Base-by-base conservation (phyloP, 2,888 invertebrate species). In the Yponomeuta evonymella region DNA sequence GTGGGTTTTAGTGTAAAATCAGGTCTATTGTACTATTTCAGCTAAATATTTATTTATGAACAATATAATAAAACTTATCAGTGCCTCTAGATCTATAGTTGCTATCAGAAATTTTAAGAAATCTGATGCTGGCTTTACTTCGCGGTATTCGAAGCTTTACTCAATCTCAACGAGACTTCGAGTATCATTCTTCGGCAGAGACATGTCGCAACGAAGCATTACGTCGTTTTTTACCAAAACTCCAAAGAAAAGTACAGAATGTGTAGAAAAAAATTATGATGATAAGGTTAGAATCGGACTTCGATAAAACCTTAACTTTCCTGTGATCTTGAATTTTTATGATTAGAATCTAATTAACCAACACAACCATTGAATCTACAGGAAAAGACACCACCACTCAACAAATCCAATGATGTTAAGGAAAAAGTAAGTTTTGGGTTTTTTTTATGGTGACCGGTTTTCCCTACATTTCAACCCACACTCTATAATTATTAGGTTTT, bases 131-230 rank as follows among this genome's bases (percentile, higher is more conserved):
- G 1, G 51, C 15, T 12, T 58, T 58, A 58, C 51, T 58, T 12
- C 15, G 51, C 51, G 51, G 51, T 15, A 15, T 15, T 15, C 4
- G 51, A 15, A 58, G 51, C 12, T 15, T 58, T 15, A 15, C 51
- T 58, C 51, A 15, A 15, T 15, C 2, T 58, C 51, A 58, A 15
- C 51, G 51, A 15, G 51, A 58, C 15, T 15, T 15, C 51, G 51
- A 15, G 51, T 58, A 58, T 15, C 2, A 58, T 4, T 58, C 15
- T 2, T 3, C 15, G 5, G 51, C 51, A 12, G 15, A 75, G 74
- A 83, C 1, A 93, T 93, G 92, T 81, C 93, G 2, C 93, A 93
- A 75, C 87, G 83, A 75, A 91, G 86, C 73, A 92, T 93, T 62
- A 92, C 83, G 12, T 92, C 90, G 0, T 93, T 92, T 74, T 93